Conservation (phyloP, 2,113 vertebrate species). For the Ophthalmotilapia sp. region DNA sequence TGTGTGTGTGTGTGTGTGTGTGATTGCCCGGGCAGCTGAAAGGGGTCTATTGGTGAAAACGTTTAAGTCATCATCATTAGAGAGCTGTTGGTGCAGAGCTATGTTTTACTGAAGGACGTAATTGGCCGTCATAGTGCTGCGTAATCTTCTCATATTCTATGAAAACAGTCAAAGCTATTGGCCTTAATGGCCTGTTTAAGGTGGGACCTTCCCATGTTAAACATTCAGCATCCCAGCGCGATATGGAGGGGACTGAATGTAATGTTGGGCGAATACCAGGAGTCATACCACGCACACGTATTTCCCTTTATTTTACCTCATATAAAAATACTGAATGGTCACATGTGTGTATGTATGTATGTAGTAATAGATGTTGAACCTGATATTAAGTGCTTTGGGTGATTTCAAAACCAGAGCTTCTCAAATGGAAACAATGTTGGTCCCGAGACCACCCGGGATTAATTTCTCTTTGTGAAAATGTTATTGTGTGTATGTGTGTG, state of each 20-base stretch:
- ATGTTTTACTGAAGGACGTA: conserved; percentile 83
- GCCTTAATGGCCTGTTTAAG: conserved; percentile 62
- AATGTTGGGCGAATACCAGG: no score
- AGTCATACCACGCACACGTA: not conserved
- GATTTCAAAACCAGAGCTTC: conserved; percentile 55
- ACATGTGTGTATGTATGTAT: not conserved
- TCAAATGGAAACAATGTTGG: conserved; percentile 49
- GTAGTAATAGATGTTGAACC: not conserved
- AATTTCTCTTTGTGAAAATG: conserved; percentile 49
- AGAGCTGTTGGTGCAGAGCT: conserved; percentile 80
- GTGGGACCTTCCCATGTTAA: conserved; percentile 54
- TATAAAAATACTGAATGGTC: not conserved
- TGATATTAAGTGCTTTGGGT: not conserved
- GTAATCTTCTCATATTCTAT: conserved; percentile 72
- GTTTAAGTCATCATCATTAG: conserved; percentile 84
- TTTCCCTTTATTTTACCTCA: conserved; percentile 12
- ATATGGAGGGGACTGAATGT: not conserved
- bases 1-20: conserved; percentile 36
- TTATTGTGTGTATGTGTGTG: conserved; percentile 21
- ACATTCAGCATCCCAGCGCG: conserved; percentile 24
- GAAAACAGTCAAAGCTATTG: conserved; percentile 62
- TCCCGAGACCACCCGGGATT: conserved; percentile 47
- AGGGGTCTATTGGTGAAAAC: conserved; percentile 78
- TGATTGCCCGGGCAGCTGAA: conserved; percentile 61
- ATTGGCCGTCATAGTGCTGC: conserved; percentile 80